Evolutionary conservation across 2,888 invertebrate species (phyloP).

Genomic region (Aphidoletes aphidimyza): DNA sequence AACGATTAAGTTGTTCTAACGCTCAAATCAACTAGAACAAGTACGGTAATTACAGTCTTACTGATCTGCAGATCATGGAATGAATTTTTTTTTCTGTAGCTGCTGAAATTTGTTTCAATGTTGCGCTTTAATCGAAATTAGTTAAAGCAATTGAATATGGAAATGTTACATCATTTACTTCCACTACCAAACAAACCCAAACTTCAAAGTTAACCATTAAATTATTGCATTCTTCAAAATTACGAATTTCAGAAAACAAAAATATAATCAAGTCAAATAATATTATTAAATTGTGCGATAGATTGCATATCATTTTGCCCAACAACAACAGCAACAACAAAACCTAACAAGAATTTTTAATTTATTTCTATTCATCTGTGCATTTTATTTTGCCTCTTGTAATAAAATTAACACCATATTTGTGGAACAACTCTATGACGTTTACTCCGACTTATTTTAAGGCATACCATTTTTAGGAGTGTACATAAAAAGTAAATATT

Average conservation of each 20-base stretch:
- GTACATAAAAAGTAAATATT: neutral
- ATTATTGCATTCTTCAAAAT: neutral
- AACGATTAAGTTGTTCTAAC: no score
- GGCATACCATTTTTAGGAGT: constrained; percentile 8
- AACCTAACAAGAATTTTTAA: neutral
- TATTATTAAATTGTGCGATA: neutral
- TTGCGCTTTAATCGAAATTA: no score
- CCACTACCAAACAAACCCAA: no score
- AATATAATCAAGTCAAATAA: neutral
- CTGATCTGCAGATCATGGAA: no score
- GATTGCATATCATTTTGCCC: neutral
- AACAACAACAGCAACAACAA: neutral
- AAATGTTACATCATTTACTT: no score
- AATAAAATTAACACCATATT: neutral
- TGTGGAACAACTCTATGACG: neutral
- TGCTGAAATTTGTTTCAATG: no score
- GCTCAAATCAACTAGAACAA: no score
- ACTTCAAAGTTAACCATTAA: neutral
- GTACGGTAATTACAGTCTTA: no score
- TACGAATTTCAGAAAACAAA: neutral
- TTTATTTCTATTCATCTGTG: constrained; percentile 17
- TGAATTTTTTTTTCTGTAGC: no score
- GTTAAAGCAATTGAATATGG: no score
- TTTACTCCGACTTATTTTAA: constrained; percentile 25
- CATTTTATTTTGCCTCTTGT: neutral